Conservation (phyloP, 2,888 invertebrate species). For the Acanthoscelides obtectus region DNA sequence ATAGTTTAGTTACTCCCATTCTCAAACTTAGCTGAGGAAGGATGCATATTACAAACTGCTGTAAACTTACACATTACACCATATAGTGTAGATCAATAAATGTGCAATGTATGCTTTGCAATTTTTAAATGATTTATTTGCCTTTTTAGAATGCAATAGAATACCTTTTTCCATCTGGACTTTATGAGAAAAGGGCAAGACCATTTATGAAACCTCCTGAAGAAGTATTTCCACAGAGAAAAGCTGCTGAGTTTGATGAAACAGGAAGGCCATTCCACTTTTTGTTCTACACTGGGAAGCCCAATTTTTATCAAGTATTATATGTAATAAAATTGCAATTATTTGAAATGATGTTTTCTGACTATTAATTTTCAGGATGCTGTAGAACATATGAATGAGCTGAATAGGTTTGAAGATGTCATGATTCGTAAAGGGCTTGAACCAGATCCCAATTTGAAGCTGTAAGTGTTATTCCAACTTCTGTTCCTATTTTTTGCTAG, state of each 20-base stretch:
- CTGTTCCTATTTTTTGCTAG: too few species aligned
- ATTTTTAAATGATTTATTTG: slow-evolving; percentile 1
- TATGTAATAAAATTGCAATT: slow-evolving; percentile 57
- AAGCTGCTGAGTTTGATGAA: slow-evolving; percentile 87
- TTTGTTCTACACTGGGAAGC: slow-evolving; percentile 86
- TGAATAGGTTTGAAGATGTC: slow-evolving; percentile 67
- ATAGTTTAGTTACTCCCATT: too few species aligned
- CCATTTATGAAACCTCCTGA: slow-evolving; percentile 89
- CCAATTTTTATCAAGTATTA: slow-evolving; percentile 78
- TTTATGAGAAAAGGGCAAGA: slow-evolving; percentile 78
- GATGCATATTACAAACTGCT: too few species aligned
- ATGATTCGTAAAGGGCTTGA: slow-evolving; percentile 59
- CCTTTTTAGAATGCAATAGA: slow-evolving; percentile 70
- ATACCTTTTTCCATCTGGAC: slow-evolving; percentile 94
- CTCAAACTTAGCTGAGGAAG: too few species aligned
- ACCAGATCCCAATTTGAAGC: slow-evolving; percentile 56
- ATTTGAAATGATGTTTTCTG: not conserved
- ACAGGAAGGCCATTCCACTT: slow-evolving; percentile 87
- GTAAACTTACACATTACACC: too few species aligned
- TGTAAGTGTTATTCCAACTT: slow-evolving; percentile 47
- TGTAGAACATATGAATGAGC: slow-evolving; percentile 61
- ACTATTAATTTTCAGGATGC: slow-evolving; percentile 55
- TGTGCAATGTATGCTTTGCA: too few species aligned
- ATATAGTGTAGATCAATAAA: too few species aligned
- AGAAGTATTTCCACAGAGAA: slow-evolving; percentile 76